These are phyloP conservation scores for Pachyramphus minor DNA, from an alignment of 2,113 vertebrate species.

Conservation along the genomic window DNA sequence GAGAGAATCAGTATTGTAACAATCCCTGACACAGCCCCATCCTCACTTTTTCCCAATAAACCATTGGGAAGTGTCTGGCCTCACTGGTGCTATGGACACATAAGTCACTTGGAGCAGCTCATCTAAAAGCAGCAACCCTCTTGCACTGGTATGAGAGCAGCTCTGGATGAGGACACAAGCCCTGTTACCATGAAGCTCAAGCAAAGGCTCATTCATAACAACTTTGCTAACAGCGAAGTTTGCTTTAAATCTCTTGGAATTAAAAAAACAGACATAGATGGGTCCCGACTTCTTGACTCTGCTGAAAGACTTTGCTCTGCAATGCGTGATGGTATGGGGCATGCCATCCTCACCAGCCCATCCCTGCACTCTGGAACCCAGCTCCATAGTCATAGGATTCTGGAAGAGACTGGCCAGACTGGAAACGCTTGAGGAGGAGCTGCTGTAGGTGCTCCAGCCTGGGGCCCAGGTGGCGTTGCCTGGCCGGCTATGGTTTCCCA, in stretches of 20 bases:
- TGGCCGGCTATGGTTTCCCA: not conserved
- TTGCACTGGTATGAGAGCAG: not conserved
- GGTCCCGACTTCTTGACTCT: not conserved
- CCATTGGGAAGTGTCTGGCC: not conserved
- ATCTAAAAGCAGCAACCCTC: not conserved
- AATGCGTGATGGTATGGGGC: accelerated
- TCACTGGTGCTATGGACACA: accelerated
- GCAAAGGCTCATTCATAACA: not conserved
- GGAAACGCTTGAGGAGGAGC: not conserved
- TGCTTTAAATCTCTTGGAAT: not conserved
- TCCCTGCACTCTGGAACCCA: not conserved
- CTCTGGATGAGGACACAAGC: not conserved
- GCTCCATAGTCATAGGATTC: not conserved
- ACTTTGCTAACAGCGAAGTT: not conserved
- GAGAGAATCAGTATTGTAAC: not conserved
- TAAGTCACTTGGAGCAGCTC: not conserved
- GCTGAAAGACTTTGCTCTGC: not conserved
- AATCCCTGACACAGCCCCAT: accelerated
- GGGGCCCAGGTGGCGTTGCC: not conserved
- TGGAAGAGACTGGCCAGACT: not conserved
- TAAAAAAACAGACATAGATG: not conserved
- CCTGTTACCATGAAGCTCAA: not conserved
- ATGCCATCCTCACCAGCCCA: not conserved
- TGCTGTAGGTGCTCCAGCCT: not conserved
- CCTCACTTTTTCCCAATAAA: not conserved